Conservation (phyloP, 2,797 vertebrate species). For the Epinephelus malabaricus region DNA sequence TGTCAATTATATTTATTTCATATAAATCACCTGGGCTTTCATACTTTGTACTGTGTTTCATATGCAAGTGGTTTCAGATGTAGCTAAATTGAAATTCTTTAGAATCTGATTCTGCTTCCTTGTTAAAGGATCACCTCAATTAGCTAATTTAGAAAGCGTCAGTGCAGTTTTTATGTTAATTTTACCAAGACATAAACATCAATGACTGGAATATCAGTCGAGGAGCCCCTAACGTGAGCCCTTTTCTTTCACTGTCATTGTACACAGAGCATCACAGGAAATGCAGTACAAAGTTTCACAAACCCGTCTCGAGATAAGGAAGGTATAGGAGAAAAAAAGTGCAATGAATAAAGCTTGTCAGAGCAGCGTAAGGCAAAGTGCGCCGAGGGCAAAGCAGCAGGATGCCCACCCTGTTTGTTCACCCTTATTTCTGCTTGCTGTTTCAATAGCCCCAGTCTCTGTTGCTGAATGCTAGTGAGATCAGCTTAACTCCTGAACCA, state of each 20-base stretch:
- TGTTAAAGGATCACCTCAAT: background rate
- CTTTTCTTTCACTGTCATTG: background rate
- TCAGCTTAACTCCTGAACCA: background rate
- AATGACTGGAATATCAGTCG: background rate
- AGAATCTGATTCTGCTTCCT: too few relatives aligned
- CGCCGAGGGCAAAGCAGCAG: too few relatives aligned
- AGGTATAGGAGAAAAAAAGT: background rate
- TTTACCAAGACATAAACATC: background rate
- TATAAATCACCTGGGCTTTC: too few relatives aligned
- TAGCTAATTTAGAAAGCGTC: background rate
- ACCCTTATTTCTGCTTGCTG: too few relatives aligned
- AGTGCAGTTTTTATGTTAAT: background rate
- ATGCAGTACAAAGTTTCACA: background rate
- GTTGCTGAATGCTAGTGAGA: background rate
- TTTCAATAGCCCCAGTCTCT: background rate
- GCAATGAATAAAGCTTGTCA: background rate
- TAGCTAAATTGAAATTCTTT: background rate
- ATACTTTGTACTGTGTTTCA: too few relatives aligned
- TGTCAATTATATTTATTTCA: too few relatives aligned
- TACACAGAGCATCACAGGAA: background rate
- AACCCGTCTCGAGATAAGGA: background rate
- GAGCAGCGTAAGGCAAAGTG: background rate
- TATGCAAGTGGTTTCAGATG: background rate
- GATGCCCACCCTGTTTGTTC: too few relatives aligned
- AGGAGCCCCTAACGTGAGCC: background rate